These are phyloP conservation scores for Atta texana DNA, from an alignment of 1,140 invertebrate species.

Conservation along the genomic window DNA sequence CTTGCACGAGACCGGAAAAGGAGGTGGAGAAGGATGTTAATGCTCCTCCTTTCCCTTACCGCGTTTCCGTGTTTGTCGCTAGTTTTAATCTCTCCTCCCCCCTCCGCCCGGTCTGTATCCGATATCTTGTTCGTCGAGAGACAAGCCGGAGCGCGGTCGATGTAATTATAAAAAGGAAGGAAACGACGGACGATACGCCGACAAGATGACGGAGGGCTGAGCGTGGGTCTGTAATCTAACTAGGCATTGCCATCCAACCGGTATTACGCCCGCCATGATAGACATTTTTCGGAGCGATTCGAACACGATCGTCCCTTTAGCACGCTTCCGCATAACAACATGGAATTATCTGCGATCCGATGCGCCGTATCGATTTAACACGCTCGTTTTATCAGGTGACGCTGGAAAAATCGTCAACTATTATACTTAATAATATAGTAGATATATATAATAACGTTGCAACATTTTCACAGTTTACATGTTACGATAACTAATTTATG, in stretches of 20 bases:
- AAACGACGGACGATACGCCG: conserved; percentile 40
- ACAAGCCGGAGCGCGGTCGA: conserved; percentile 32
- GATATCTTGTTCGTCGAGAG: conserved; percentile 59
- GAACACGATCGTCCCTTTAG: conserved; percentile 65
- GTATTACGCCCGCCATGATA: conserved; percentile 67
- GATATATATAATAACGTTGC: conserved; percentile 15
- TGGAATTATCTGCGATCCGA: conserved; percentile 64
- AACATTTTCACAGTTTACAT: conserved; percentile 4
- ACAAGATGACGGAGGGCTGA: conserved; percentile 61
- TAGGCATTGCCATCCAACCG: conserved; percentile 69
- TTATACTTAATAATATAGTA: neutral
- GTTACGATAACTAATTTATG: conserved; percentile 9
- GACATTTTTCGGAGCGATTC: conserved; percentile 67
- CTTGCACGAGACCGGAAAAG: conserved; percentile 14
- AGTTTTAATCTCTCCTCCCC: conserved; percentile 72
- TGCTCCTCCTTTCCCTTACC: conserved; percentile 22
- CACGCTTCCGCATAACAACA: conserved; percentile 59
- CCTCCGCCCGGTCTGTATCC: conserved; percentile 22
- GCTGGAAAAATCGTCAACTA: conserved; percentile 21
- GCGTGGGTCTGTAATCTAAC: conserved; percentile 65
- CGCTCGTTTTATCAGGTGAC: conserved; percentile 44
- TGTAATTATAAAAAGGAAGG: conserved; percentile 77
- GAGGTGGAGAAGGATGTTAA: conserved; percentile 46
- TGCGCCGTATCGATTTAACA: conserved; percentile 65
- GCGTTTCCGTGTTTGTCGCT: conserved; percentile 71